Evolutionary conservation across 2,113 vertebrate species (phyloP).

Genomic region (Cyprinodon variegatus): DNA sequence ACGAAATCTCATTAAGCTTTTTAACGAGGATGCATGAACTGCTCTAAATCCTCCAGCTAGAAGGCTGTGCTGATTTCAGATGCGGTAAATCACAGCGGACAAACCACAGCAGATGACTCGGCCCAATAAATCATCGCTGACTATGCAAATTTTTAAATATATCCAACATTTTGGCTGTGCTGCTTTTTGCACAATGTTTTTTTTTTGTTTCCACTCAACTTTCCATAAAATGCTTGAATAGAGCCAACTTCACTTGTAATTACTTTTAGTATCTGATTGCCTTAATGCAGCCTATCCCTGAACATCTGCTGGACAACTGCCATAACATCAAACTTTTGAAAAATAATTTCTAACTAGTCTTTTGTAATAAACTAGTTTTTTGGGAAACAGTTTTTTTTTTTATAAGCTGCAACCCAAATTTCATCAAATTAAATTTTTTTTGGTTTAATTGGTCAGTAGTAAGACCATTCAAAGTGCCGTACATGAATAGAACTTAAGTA

Average conservation of each 20-base stretch:
- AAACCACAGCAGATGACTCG: background rate
- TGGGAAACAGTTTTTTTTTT: background rate
- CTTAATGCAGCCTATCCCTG: background rate
- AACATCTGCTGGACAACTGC: background rate
- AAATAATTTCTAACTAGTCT: no score
- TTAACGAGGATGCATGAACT: background rate
- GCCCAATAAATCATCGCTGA: background rate
- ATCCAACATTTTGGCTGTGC: background rate
- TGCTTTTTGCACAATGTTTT: background rate
- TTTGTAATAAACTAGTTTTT: no score
- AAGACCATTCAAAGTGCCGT: no score
- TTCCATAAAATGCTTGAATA: background rate
- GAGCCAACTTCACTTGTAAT: background rate
- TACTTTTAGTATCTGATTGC: background rate
- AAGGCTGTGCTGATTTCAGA: background rate
- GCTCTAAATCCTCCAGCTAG: background rate
- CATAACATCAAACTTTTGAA: background rate
- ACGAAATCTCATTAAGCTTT: background rate
- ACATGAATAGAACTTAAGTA: no score
- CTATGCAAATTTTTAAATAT: background rate
- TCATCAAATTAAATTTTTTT: background rate
- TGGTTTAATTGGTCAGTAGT: no score
- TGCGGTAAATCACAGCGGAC: background rate
- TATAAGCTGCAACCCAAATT: background rate
- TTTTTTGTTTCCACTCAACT: background rate